A percentile compares a stretch with the other conserved stretches of the same genome.
These are phyloP conservation scores for Chymomyza amoena DNA, from an alignment of 2,888 invertebrate genomes.

Conservation along the genomic window DNA sequence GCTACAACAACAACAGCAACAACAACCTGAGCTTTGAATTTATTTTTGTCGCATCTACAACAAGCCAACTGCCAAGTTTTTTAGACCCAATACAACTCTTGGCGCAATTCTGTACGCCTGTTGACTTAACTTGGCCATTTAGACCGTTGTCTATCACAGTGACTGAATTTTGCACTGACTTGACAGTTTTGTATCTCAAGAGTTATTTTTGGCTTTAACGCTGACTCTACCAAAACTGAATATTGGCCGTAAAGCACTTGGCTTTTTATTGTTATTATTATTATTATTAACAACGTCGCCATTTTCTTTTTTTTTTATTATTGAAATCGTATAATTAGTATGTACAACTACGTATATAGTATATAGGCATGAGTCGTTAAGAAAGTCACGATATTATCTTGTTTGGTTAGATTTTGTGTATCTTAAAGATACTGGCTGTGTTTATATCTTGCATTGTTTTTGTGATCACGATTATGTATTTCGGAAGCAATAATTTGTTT, in stretches of 20 bases:
- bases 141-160: neutral
- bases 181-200: neutral
- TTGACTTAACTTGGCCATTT: neutral
- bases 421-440: neutral
- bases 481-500: neutral
- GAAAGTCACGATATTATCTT: neutral
- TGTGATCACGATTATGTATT: neutral
- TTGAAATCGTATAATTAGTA: neutral
- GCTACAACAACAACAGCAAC: neutral
- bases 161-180: neutral
- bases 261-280: neutral
- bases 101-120: neutral
- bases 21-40: neutral
- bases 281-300: neutral
- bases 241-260: neutral
- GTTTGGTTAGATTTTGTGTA: neutral
- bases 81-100: neutral
- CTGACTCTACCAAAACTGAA: neutral
- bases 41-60: neutral
- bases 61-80: neutral
- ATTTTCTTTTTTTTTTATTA: neutral
- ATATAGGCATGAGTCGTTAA: neutral
- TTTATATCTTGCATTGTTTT: neutral
- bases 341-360: neutral
- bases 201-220: neutral